Conservation (phyloP, 2,113 vertebrate genomes). For the Crotalus helleri region DNA sequence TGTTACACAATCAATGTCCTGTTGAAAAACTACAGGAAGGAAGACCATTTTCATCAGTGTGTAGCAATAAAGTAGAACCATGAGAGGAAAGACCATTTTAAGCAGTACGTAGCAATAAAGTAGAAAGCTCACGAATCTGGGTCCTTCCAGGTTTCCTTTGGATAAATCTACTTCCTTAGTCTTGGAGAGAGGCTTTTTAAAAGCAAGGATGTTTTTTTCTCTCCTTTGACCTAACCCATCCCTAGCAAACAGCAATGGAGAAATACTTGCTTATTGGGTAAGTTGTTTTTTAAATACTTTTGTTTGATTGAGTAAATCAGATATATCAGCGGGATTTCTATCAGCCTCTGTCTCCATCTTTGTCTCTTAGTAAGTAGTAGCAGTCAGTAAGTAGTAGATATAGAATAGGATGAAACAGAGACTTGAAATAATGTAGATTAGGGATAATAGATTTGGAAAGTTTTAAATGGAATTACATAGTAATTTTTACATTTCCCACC, state of each 20-base stretch:
- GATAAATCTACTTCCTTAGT: neutral
- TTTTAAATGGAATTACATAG: neutral
- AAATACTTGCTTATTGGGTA: neutral
- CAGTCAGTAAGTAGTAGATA: neutral
- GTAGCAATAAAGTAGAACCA: neutral
- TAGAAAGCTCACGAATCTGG: neutral
- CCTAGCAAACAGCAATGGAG: fast-evolving
- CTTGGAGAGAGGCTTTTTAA: neutral
- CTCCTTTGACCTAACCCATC: neutral
- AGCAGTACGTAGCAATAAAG: neutral
- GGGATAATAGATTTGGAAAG: neutral
- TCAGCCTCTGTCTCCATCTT: neutral
- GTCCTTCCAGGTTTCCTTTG: neutral
- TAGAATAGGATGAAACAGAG: neutral
- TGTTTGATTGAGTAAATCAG: neutral
- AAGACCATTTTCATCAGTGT: neutral
- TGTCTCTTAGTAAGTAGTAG: neutral
- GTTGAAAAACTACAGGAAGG: neutral
- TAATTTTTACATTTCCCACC: neutral
- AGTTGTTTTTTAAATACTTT: neutral
- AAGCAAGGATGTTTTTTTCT: fast-evolving
- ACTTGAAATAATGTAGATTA: neutral
- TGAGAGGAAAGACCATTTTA: neutral
- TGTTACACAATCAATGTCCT: neutral
- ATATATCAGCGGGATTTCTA: neutral